Percentiles rank a stretch among this genome's conserved stretches.
phyloP scores from a whole-genome alignment of 2,888 invertebrate species.

The Microctonus aethiopoides region DNA sequence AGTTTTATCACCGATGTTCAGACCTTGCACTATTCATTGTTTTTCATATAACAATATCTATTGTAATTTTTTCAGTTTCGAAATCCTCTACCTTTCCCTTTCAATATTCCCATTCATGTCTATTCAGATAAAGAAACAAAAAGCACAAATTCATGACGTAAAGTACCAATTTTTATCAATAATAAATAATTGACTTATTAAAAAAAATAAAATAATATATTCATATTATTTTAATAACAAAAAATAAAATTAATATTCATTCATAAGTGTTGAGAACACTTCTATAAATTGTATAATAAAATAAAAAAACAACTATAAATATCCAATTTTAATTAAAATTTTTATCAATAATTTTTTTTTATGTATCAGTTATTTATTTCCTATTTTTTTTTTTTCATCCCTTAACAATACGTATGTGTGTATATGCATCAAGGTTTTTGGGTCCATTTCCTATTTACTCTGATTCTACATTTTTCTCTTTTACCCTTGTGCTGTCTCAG shows the following conservation, averaged over 20 bases:
- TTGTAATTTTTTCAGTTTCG: not conserved
- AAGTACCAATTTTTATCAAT: too few species aligned
- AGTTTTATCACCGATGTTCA: not conserved
- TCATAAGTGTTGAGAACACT: too few species aligned
- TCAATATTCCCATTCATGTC: not conserved
- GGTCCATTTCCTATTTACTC: conserved; percentile 32
- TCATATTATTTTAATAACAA: too few species aligned
- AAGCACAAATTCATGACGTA: too few species aligned
- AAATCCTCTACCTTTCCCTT: not conserved
- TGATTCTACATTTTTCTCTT: conserved; percentile 1
- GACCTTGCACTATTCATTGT: conserved; percentile 19
- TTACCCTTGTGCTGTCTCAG: conserved; percentile 33
- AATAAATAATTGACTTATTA: too few species aligned
- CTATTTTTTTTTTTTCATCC: not conserved
- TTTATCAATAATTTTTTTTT: not conserved
- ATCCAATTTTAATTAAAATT: not conserved
- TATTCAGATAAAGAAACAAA: too few species aligned
- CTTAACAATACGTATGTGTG: too few species aligned
- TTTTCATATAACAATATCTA: not conserved
- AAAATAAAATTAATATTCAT: too few species aligned
- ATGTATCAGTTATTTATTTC: too few species aligned
- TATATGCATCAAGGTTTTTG: conserved; percentile 13
- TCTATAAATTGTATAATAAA: too few species aligned
- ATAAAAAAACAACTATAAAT: not conserved
- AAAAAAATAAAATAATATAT: too few species aligned